Evolutionary conservation across 2,113 vertebrate species (phyloP), one percentile per base, ranked within the genome.

Genomic region (Anseranas semipalmata): DNA sequence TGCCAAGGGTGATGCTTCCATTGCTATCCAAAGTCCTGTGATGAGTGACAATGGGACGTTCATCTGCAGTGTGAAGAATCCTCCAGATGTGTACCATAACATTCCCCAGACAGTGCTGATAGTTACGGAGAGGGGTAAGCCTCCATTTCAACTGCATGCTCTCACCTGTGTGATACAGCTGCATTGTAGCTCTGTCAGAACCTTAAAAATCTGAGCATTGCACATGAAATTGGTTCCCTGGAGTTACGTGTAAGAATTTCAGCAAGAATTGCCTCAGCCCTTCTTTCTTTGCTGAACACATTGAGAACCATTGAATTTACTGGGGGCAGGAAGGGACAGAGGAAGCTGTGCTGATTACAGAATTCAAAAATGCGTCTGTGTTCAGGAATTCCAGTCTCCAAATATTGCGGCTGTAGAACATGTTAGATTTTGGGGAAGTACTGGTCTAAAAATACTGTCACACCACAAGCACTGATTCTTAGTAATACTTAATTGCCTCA

Each of bases 31-130:
- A 66, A 99, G 97, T 58, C 98, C 98, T 5, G 97, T 37, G 1
- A 62, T 98, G 39, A 98, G 89, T 3, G 99, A 99, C 93, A 99
- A 99, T 0, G 99, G 99, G 55, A 99, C 99, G 0, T 99, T 98
- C 96, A 98, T 97, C 52, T 99, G 99, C 96, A 96, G 98, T 0
- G 99, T 99, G 90, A 98, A 98, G 95, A 99, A 99, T 72, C 99
- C 99, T 32, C 99, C 99, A 0, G 99, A 99, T 1, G 98, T 99
- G 70, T 98, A 99, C 52, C 99, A 99, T 25, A 98, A 96, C n/a
- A 98, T 99, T 2, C 98, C 98, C 7, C 95, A 98, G 90, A 99
- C 97, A 0, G 84, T 96, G 27, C 98, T 99, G 59, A 97, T 96
- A 0, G 98, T 99, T 52, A 98, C 98, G 0, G 98, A 98, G 39